Conservation (phyloP, 2,888 invertebrate genomes). For the Plebejus melissa region DNA sequence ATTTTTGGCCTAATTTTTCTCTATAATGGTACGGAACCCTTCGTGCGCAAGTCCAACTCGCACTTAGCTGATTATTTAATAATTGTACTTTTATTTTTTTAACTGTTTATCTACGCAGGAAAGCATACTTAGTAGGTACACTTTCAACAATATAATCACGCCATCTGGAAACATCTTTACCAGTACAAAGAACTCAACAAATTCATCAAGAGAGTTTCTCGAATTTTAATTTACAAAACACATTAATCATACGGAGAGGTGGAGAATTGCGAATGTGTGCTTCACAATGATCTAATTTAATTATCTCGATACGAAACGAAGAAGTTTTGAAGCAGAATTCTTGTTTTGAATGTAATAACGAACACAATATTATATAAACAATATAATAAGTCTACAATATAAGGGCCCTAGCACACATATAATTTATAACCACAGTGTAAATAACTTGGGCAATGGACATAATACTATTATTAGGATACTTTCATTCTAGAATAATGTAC, state of each 20-base stretch:
- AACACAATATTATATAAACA: too few relatives aligned
- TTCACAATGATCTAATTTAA: not conserved
- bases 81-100: too few relatives aligned
- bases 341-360: not conserved
- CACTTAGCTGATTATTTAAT: too few relatives aligned
- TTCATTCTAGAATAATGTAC: too few relatives aligned
- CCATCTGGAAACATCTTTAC: not conserved
- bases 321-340: not conserved
- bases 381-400: too few relatives aligned
- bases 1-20: too few relatives aligned
- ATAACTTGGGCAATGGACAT: too few relatives aligned
- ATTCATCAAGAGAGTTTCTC: not conserved
- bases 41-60: too few relatives aligned
- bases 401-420: too few relatives aligned
- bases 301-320: conserved; percentile 1
- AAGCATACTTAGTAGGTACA: not conserved
- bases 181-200: not conserved
- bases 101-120: not conserved
- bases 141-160: not conserved
- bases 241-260: conserved; percentile 5
- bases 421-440: too few relatives aligned
- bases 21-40: too few relatives aligned
- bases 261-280: not conserved
- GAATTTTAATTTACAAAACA: not conserved
- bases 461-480: too few relatives aligned